Evolutionary conservation across 2,888 invertebrate genomes (phyloP).

Genomic region (Macrophya alboannulata): DNA sequence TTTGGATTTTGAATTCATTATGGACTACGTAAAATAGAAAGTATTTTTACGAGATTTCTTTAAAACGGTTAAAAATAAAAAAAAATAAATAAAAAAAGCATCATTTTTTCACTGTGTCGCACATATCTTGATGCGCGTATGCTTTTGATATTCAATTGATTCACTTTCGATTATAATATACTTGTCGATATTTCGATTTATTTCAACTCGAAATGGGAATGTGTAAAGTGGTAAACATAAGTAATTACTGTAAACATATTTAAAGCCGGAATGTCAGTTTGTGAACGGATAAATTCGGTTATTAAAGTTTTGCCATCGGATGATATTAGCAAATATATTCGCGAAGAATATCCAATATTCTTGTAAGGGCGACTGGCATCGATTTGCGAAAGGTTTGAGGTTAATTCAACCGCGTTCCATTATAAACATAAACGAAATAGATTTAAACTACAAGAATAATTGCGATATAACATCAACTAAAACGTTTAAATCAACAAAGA

Average conservation of each 20-base stretch:
- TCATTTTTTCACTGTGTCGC: background rate
- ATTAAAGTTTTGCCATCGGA: background rate
- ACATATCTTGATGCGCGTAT: background rate
- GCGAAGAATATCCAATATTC: background rate
- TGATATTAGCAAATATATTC: background rate
- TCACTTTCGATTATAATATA: slow-evolving; percentile 22
- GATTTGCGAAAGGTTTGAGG: slow-evolving; percentile 2
- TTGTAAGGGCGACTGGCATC: background rate
- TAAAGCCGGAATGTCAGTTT: background rate
- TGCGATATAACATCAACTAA: background rate
- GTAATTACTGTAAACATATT: background rate
- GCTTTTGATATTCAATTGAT: slow-evolving; percentile 1
- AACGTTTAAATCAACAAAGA: slow-evolving; percentile 56
- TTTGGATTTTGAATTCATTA: slow-evolving; percentile 3
- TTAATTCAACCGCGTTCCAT: background rate
- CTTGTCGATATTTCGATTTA: slow-evolving; percentile 8
- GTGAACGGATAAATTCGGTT: background rate
- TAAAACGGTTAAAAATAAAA: background rate
- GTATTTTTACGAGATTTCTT: background rate
- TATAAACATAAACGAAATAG: background rate
- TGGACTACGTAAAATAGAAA: background rate
- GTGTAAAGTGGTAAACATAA: background rate
- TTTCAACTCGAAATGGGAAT: slow-evolving; percentile 22
- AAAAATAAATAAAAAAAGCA: background rate
- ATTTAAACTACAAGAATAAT: background rate